Percentiles rank a stretch among this genome's conserved stretches.
Conservation (phyloP, 1,140 invertebrate species). For the Cyrtorhinus lividipennis region DNA sequence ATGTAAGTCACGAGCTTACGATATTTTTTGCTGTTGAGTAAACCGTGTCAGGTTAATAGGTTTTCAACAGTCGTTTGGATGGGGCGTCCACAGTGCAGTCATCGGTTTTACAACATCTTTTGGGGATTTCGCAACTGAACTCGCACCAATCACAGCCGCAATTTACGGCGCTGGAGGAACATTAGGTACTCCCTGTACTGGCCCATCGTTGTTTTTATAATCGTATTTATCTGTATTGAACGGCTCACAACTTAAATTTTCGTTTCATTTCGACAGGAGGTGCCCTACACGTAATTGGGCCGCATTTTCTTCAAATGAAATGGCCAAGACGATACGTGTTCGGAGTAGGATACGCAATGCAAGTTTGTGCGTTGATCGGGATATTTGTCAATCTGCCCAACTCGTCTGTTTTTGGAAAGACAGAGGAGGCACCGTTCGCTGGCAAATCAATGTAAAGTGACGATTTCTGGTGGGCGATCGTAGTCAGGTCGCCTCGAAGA, state of each 20-base stretch:
- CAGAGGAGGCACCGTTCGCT: constrained; percentile 15
- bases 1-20: too few species aligned
- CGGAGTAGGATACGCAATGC: constrained; percentile 18
- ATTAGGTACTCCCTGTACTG: constrained; percentile 38
- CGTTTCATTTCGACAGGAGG: constrained; percentile 19
- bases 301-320: constrained; percentile 2
- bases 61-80: constrained; percentile 83
- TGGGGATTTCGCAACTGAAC: constrained; percentile 59
- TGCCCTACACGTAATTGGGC: constrained; percentile 15
- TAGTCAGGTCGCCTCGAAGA: too few species aligned
- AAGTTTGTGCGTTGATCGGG: constrained; percentile 15
- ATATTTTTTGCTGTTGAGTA: too few species aligned
- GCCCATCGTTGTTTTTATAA: background rate
- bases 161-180: constrained; percentile 88
- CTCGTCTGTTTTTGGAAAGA: constrained; percentile 21
- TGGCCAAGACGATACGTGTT: constrained; percentile 16
- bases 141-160: constrained; percentile 82
- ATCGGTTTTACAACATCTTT: constrained; percentile 70
- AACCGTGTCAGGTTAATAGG: too few species aligned
- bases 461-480: too few species aligned
- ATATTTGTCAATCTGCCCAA: constrained; percentile 21
- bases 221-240: background rate
- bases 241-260: background rate
- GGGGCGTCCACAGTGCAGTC: constrained; percentile 80
- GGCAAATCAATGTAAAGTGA: too few species aligned